Evolutionary conservation across 2,888 invertebrate genomes (phyloP).

Genomic region (Melanostoma mellinum): DNA sequence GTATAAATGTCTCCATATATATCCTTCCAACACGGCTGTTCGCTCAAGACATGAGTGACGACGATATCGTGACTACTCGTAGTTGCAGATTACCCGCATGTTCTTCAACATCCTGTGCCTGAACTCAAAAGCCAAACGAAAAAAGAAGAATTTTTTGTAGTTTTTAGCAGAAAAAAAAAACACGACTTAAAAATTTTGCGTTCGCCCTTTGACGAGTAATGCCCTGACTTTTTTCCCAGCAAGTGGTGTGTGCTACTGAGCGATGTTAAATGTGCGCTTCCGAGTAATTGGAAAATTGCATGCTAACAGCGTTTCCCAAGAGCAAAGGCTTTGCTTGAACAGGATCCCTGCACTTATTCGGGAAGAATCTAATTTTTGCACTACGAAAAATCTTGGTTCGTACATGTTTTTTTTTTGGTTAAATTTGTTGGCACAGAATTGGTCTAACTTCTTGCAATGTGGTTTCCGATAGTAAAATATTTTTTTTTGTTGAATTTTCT

Average conservation of each 20-base stretch:
- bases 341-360: background rate
- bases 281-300: constrained; percentile 70
- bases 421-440: too few species aligned
- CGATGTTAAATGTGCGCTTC: constrained; percentile 69
- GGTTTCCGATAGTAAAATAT: too few species aligned
- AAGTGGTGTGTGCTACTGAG: constrained; percentile 45
- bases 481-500: too few species aligned
- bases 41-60: constrained; percentile 21
- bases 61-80: constrained; percentile 63
- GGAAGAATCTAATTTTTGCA: background rate
- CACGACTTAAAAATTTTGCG: constrained; percentile 58
- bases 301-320: constrained; percentile 57
- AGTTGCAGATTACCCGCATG: constrained; percentile 64
- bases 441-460: too few species aligned
- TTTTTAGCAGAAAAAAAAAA: constrained; percentile 20
- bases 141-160: constrained; percentile 12
- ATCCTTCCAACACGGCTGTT: constrained; percentile 24
- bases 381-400: background rate
- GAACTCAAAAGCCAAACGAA: constrained; percentile 43
- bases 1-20: constrained; percentile 36
- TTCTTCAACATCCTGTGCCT: constrained; percentile 52
- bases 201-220: constrained; percentile 49
- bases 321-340: constrained; percentile 12
- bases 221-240: constrained; percentile 30
- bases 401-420: too few species aligned